Evolutionary conservation across 2,888 invertebrate genomes (phyloP).

Genomic region (Aquatica leii): DNA sequence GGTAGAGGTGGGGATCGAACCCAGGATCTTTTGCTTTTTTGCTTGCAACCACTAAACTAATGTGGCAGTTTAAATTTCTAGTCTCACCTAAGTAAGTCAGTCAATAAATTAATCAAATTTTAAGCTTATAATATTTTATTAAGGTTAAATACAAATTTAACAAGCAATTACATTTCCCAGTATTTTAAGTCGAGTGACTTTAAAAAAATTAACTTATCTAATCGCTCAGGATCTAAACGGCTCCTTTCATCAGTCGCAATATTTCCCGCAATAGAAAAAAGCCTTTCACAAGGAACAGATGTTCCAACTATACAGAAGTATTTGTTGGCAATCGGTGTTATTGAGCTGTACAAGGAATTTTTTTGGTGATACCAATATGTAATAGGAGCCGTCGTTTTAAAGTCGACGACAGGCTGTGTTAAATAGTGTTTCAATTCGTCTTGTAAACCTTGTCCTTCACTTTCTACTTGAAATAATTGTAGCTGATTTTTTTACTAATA

Average conservation of each 20-base stretch:
- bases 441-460: too few species aligned
- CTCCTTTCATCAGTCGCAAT: slow-evolving; percentile 23
- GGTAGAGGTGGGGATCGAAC: neutral
- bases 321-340: too few species aligned
- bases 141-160: too few species aligned
- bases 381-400: too few species aligned
- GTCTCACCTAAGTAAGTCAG: neutral
- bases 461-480: too few species aligned
- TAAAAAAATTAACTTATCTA: slow-evolving; percentile 19
- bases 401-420: too few species aligned
- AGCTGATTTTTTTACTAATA: too few species aligned
- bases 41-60: neutral
- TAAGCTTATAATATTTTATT: too few species aligned
- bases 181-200: neutral
- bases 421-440: too few species aligned
- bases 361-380: too few species aligned
- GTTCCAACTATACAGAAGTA: slow-evolving; percentile 22
- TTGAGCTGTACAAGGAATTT: too few species aligned
- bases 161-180: neutral
- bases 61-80: neutral
- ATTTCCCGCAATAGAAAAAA: slow-evolving; percentile 26
- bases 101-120: too few species aligned
- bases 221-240: slow-evolving; percentile 21
- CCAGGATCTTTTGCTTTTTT: neutral
- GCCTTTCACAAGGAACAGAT: slow-evolving; percentile 32